Conservation (phyloP, 2,888 invertebrate species). For the Alentia gelatinosa region DNA sequence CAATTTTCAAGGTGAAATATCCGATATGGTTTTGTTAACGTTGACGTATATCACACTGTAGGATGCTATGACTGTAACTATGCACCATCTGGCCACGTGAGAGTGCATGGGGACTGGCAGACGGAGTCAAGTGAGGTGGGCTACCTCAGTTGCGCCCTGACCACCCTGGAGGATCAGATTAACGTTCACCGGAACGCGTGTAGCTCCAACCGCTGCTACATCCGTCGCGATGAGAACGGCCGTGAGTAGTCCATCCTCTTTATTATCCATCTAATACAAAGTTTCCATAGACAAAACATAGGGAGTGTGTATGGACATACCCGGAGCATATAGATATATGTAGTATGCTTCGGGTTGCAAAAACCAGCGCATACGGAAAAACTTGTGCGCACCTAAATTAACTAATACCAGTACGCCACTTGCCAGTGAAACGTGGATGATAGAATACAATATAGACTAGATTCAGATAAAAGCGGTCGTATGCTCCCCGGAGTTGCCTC, state of each 20-base stretch:
- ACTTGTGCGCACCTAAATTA: background rate
- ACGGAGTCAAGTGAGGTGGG: constrained; percentile 17
- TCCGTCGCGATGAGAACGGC: constrained; percentile 37
- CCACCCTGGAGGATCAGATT: background rate
- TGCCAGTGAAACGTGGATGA: no score
- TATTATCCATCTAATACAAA: background rate
- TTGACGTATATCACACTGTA: background rate
- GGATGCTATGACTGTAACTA: constrained; percentile 55
- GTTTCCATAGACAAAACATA: background rate
- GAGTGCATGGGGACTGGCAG: background rate
- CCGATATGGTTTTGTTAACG: background rate
- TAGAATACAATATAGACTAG: no score
- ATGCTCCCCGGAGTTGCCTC: no score
- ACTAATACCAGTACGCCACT: no score
- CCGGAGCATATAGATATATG: background rate
- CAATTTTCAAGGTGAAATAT: background rate
- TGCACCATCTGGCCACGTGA: constrained; percentile 47
- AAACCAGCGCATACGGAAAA: background rate
- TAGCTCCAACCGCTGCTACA: constrained; percentile 38
- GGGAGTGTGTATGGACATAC: background rate
- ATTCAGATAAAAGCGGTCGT: no score
- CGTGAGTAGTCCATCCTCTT: background rate
- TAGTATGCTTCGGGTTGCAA: background rate
- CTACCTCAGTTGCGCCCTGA: constrained; percentile 28
- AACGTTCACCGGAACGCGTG: background rate